phyloP scores from a whole-genome alignment of 2,113 vertebrate species.

The Coryphaenoides rupestris region DNA sequence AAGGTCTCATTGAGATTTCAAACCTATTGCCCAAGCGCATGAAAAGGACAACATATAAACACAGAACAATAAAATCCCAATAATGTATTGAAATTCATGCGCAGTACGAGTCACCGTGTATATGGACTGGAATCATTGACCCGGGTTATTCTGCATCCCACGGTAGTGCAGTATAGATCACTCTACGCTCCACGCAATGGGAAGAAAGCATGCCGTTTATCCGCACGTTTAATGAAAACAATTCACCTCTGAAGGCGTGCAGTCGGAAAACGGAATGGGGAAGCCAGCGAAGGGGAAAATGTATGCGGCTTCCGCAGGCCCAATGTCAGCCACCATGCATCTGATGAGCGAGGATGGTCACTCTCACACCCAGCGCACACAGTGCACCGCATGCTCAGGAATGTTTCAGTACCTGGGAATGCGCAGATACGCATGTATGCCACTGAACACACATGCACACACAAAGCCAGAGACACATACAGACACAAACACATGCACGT shows the following conservation, averaged over 20 bases:
- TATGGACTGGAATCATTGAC: slow-evolving; percentile 11
- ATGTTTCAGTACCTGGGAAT: no score
- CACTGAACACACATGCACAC: no score
- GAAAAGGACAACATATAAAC: no score
- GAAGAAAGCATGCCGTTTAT: not conserved
- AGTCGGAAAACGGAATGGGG: not conserved
- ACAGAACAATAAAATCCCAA: no score
- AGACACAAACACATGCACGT: not conserved
- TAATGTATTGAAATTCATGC: no score
- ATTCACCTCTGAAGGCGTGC: slow-evolving; percentile 9
- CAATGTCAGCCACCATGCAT: no score
- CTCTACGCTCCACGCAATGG: slow-evolving; percentile 36
- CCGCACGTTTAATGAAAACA: slow-evolving; percentile 9
- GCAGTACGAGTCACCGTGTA: not conserved
- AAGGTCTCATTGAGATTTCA: no score
- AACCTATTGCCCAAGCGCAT: no score
- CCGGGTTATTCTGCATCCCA: slow-evolving; percentile 26
- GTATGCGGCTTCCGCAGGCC: not conserved
- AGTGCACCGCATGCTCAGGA: no score
- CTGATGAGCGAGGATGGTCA: no score
- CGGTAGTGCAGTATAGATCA: slow-evolving; percentile 11
- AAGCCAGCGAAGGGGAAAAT: not conserved
- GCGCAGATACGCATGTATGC: not conserved
- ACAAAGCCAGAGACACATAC: no score
- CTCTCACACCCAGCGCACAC: no score